Evolutionary conservation across 2,888 invertebrate genomes (phyloP), one percentile per base, ranked within the genome.

Genomic region (Drosophila kanekoi): DNA sequence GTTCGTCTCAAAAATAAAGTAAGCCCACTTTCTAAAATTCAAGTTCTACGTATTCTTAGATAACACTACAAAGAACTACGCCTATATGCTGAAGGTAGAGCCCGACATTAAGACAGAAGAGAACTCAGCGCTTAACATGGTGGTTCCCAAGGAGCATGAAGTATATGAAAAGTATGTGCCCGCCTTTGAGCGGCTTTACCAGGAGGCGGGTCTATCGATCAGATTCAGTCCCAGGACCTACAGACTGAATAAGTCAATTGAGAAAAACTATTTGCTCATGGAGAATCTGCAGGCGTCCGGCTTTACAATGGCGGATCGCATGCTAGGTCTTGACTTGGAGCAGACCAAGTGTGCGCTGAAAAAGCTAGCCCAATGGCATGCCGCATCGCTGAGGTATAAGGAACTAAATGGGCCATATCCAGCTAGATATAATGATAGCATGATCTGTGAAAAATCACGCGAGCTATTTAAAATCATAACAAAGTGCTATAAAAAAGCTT

Each of bases 351-450:
- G 76, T 1, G 80, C 75, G 0, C 72, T 91, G 1, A 72, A 79
- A 14, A 91, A 91, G 47, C 32, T 91, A 33, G 91, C 91, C 1
- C 73, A 91, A 56, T 91, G 90, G 67, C 91, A 91, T 81, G 91
- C 91, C 0, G 90, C 89, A 1, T 91, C 91, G 0, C 81, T 87
- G 4, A 82, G 77, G 33, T 60, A 81, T 5, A 79, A 76, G 35
- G 86, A 82, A 61, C 52, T 58, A 1, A 67, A 75, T 35, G 89
- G 87, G 1, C 48, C 64, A 4, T 89, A 80, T 52, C 80, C 77
- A 0, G 13, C 51, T 0, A 37, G 48, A 2, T 77, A 71, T 23
- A 32, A 68, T n/a, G 43, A 43, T 3, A 71, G 79, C 32, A 16
- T 66, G 1, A 77, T 76, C 20, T 48, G 54, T 0, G 76, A 81